Evolutionary conservation across 2,888 invertebrate species (phyloP).

Genomic region (Oxyteleia sp.): DNA sequence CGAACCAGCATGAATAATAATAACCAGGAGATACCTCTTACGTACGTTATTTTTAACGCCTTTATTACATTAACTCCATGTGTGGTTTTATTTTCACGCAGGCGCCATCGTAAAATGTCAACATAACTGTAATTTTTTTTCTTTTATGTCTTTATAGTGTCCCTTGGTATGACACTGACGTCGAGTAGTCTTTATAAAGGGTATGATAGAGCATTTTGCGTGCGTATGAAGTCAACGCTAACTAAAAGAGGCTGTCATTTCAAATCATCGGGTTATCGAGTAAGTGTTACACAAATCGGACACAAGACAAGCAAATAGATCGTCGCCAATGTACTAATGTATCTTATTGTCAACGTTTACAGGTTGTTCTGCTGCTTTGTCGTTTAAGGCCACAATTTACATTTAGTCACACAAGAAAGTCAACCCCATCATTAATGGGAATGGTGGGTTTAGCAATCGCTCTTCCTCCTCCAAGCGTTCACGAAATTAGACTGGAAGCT

Average conservation of each 20-base stretch:
- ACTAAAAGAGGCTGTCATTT: slow-evolving; percentile 99
- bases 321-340: background rate
- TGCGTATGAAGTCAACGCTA: slow-evolving; percentile 98
- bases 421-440: slow-evolving; percentile 95
- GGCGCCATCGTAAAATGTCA: slow-evolving; percentile 30
- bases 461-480: slow-evolving; percentile 98
- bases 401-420: slow-evolving; percentile 96
- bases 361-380: slow-evolving; percentile 98
- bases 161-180: slow-evolving; percentile 94
- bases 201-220: slow-evolving; percentile 96
- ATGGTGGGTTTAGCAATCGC: slow-evolving; percentile 99
- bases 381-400: slow-evolving; percentile 97
- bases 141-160: slow-evolving; percentile 89
- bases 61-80: slow-evolving; percentile 43
- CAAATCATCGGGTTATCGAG: slow-evolving; percentile 98
- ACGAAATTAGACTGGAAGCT: slow-evolving; percentile 97
- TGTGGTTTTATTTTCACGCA: slow-evolving; percentile 60
- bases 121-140: slow-evolving; percentile 40
- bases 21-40: slow-evolving; percentile 36
- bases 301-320: no score
- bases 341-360: slow-evolving; percentile 76
- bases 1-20: slow-evolving; percentile 63
- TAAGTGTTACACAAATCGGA: slow-evolving; percentile 90
- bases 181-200: slow-evolving; percentile 93
- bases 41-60: slow-evolving; percentile 35